Evolutionary conservation across 92 coral and sea anemone genomes (phyloP).

Genomic region (Anthopleura xanthogrammica): DNA sequence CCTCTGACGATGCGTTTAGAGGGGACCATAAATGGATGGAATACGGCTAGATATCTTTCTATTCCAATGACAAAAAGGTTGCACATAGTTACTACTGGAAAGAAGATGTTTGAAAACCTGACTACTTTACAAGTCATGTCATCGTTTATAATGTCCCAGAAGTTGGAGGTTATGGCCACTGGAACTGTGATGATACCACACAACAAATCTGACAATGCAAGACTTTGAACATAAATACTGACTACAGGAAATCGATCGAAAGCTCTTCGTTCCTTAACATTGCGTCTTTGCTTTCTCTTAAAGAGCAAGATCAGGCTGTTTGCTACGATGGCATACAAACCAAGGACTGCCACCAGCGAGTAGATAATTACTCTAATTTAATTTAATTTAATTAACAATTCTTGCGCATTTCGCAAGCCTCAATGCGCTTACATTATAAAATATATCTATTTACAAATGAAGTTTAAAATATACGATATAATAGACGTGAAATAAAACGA

Average conservation of each 20-base stretch:
- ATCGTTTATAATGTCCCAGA: conserved; percentile 1
- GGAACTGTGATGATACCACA: conserved; percentile 2
- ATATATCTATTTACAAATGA: no score
- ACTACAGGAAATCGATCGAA: conserved; percentile 11
- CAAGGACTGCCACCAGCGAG: background rate
- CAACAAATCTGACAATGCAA: conserved; percentile 6
- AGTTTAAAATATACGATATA: no score
- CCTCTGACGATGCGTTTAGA: background rate
- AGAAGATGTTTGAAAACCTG: conserved; percentile 4
- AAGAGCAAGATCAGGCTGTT: conserved; percentile 3
- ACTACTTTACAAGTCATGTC: conserved; percentile 10
- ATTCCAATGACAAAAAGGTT: conserved; percentile 16
- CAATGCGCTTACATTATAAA: no score
- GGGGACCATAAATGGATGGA: conserved; percentile 10
- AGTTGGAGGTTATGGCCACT: background rate
- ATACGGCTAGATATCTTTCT: conserved; percentile 10
- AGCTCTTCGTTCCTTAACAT: background rate
- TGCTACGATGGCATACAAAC: background rate
- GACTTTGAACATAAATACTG: conserved; percentile 17
- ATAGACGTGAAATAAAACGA: no score
- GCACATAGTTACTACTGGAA: conserved; percentile 12
- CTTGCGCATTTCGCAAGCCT: no score
- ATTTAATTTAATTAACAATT: no score
- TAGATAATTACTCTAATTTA: background rate
- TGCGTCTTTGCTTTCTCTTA: conserved; percentile 5